phyloP scores from a whole-genome alignment of 35 echinoderm and acorn worm genomes.

The Amphiura filiformis region DNA sequence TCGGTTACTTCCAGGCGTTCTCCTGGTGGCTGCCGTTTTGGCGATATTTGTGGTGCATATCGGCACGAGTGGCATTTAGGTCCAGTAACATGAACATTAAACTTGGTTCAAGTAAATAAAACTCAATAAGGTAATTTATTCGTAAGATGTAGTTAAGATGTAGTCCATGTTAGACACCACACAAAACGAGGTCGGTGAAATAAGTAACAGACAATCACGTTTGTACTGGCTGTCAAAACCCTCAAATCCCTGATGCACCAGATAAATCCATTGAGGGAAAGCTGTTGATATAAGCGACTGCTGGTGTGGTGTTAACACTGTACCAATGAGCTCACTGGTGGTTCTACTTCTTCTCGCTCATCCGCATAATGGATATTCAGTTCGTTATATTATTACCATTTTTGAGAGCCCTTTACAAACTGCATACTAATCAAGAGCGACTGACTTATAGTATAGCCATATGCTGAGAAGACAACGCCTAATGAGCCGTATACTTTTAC shows the following conservation, averaged over 20 bases:
- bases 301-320: not conserved
- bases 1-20: not conserved
- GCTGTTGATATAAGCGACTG: not conserved
- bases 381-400: not conserved
- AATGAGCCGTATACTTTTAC: not conserved
- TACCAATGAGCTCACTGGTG: not conserved
- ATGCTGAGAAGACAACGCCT: not conserved
- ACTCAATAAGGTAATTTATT: no score
- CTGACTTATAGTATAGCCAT: not conserved
- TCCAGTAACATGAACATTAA: no score
- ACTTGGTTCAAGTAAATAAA: no score
- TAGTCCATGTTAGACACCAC: not conserved
- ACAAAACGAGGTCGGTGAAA: not conserved
- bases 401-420: not conserved
- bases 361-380: conserved; percentile 11
- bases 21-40: not conserved
- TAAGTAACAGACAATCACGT: not conserved
- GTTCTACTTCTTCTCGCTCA: not conserved
- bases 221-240: not conserved
- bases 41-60: not conserved
- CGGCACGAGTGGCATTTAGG: not conserved
- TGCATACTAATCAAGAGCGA: conserved; percentile 1
- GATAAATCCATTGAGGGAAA: not conserved
- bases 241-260: not conserved
- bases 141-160: no score